These are phyloP conservation scores for Linepithema humile DNA, from an alignment of 1,140 invertebrate genomes.

Conservation along the genomic window DNA sequence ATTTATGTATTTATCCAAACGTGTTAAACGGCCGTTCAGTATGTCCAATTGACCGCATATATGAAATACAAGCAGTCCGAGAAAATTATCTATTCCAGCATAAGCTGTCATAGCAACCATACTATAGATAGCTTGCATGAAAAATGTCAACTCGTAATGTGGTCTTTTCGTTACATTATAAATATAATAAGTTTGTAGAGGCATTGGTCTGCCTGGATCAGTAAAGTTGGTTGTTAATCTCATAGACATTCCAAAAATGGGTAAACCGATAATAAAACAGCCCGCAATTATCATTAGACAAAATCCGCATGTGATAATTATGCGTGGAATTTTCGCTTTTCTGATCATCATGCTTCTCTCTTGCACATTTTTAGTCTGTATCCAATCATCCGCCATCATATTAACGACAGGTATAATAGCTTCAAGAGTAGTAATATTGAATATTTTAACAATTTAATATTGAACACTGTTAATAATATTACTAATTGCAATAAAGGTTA, in stretches of 20 bases:
- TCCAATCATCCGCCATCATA: slow-evolving; percentile 25
- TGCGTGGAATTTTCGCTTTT: background rate
- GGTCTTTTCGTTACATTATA: slow-evolving; percentile 5
- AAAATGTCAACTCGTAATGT: slow-evolving; percentile 10
- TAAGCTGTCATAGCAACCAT: background rate
- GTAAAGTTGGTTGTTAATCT: slow-evolving; percentile 23
- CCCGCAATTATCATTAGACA: slow-evolving; percentile 11
- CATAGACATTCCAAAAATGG: background rate
- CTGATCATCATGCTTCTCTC: slow-evolving; percentile 10
- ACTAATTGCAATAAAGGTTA: too few relatives aligned
- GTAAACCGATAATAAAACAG: background rate
- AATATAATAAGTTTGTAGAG: slow-evolving; percentile 31
- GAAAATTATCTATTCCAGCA: slow-evolving; percentile 9
- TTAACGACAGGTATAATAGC: slow-evolving; percentile 13
- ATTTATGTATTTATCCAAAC: background rate
- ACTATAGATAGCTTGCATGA: slow-evolving; percentile 21
- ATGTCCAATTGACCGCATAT: slow-evolving; percentile 40
- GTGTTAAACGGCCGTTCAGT: background rate
- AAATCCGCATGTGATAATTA: slow-evolving; percentile 13
- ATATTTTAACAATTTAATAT: too few relatives aligned
- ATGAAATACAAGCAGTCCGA: slow-evolving; percentile 13
- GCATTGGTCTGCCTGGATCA: background rate
- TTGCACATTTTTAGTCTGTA: background rate
- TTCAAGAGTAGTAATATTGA: too few relatives aligned
- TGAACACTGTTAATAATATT: too few relatives aligned